Percentiles rank a stretch among this genome's conserved stretches.
phyloP scores from a whole-genome alignment of 2,888 invertebrate genomes.

The Cantharis rustica region DNA sequence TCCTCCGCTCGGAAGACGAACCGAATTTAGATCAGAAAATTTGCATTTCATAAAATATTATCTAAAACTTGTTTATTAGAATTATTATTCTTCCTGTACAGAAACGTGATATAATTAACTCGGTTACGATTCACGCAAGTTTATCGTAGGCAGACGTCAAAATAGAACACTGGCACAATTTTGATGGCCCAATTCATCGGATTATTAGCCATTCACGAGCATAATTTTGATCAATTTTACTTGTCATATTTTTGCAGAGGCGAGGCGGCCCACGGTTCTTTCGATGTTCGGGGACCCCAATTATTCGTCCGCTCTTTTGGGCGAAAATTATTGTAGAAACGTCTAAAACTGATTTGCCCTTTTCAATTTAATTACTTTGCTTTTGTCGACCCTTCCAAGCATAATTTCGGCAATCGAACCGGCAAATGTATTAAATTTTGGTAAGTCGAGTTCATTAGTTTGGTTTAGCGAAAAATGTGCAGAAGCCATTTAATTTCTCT shows the following conservation, averaged over 20 bases:
- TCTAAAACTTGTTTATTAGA: not conserved
- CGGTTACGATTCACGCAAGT: not conserved
- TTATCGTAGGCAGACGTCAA: not conserved
- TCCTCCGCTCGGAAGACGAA: no score
- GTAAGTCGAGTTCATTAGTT: not conserved
- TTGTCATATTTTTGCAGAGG: not conserved
- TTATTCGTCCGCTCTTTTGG: no score
- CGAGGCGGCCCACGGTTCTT: not conserved
- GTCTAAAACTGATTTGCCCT: no score
- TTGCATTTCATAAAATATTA: not conserved
- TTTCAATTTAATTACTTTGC: not conserved
- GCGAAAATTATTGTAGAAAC: not conserved
- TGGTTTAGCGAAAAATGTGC: not conserved
- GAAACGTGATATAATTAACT: not conserved
- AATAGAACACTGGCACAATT: not conserved
- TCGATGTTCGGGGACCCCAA: not conserved
- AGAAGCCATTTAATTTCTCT: not conserved
- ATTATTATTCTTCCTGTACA: not conserved
- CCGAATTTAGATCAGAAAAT: not conserved
- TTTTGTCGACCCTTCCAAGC: not conserved
- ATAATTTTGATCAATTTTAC: not conserved
- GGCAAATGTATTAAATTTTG: not conserved
- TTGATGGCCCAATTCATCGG: not conserved
- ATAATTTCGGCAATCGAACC: not conserved
- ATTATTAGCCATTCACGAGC: not conserved